Evolutionary conservation across 2,888 invertebrate species (phyloP).

Genomic region (Sinodicranocentrus sp.): DNA sequence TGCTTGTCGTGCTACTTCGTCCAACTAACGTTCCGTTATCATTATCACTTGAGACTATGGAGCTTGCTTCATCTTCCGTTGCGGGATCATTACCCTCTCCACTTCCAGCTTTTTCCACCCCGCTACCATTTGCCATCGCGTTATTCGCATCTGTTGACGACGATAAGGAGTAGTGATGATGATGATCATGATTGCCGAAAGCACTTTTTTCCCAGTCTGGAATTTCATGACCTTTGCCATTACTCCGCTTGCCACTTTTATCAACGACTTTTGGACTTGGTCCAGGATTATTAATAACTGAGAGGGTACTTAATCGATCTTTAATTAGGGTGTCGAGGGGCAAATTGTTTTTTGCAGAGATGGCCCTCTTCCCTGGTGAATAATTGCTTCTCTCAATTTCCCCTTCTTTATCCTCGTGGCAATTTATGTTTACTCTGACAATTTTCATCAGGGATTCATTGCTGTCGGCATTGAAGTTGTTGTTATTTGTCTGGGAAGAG

Average conservation of each 20-base stretch:
- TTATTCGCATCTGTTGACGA: conserved; percentile 60
- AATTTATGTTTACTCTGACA: conserved; percentile 53
- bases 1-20: conserved; percentile 15
- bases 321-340: background rate
- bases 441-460: conserved; percentile 28
- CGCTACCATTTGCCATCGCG: conserved; percentile 44
- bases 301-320: conserved; percentile 9
- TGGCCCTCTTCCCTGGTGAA: background rate
- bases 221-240: conserved; percentile 29
- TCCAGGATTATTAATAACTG: conserved; percentile 15
- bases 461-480: conserved; percentile 1
- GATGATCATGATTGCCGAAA: conserved; percentile 32
- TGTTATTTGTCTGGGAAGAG: background rate
- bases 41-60: conserved; percentile 48
- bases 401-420: background rate
- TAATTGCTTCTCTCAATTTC: background rate
- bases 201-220: background rate
- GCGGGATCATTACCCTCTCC: conserved; percentile 42
- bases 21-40: conserved; percentile 24
- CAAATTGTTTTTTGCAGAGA: conserved; percentile 8
- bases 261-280: conserved; percentile 13
- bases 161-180: conserved; percentile 51
- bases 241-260: conserved; percentile 13
- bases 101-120: background rate
- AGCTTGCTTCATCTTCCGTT: conserved; percentile 62